Conservation (phyloP, 2,113 vertebrate species). For the Pungitius pungitius region DNA sequence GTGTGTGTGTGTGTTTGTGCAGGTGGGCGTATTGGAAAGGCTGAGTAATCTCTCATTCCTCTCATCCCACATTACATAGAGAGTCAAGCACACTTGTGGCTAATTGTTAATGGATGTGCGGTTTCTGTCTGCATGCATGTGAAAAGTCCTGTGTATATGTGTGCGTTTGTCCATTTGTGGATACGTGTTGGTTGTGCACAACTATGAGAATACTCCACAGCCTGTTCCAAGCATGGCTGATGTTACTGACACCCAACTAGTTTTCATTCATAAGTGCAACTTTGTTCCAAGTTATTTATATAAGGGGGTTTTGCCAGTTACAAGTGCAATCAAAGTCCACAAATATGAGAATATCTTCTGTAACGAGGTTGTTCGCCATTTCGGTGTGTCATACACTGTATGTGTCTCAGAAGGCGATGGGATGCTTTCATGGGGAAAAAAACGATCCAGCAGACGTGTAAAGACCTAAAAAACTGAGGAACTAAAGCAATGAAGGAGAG, state of each 20-base stretch:
- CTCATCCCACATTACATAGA: conserved; percentile 74
- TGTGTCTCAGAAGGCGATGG: conserved; percentile 40
- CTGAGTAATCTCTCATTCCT: conserved; percentile 72
- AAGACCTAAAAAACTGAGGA: conserved; percentile 52
- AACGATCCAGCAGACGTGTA: conserved; percentile 32
- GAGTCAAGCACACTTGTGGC: conserved; percentile 76
- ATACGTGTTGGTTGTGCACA: neutral
- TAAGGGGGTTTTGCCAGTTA: neutral
- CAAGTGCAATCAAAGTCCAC: neutral
- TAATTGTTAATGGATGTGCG: conserved; percentile 73
- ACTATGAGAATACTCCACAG: conserved; percentile 2
- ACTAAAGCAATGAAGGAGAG: conserved; percentile 52
- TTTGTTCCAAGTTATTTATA: conserved; percentile 13
- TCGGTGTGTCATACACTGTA: neutral
- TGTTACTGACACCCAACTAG: conserved; percentile 16
- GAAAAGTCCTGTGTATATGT: conserved; percentile 11
- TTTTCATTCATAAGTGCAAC: conserved; percentile 39
- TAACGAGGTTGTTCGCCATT: neutral
- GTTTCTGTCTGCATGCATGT: conserved; percentile 22
- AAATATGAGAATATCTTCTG: neutral
- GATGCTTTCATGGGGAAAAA: conserved; percentile 40
- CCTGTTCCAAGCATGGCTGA: conserved; percentile 10
- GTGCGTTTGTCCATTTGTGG: neutral
- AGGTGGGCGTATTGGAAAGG: conserved; percentile 56
- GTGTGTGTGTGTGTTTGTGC: conserved; percentile 20